Conservation (phyloP, 1,140 invertebrate genomes). For the Dinothrombium tinctorium region DNA sequence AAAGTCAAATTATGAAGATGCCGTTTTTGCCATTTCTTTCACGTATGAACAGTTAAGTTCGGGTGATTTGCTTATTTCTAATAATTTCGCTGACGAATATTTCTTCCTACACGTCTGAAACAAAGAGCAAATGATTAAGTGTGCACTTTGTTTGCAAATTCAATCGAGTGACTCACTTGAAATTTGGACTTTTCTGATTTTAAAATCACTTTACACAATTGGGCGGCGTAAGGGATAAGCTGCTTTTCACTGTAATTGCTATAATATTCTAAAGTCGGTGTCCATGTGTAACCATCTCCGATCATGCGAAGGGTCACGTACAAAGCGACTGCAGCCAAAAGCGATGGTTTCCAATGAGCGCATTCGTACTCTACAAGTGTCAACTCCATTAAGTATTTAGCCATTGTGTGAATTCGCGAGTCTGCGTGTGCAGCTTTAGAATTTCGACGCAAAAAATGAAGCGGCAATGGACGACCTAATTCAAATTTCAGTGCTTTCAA, state of each 20-base stretch:
- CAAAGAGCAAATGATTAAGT: slow-evolving; percentile 9
- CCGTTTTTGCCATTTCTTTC: slow-evolving; percentile 19
- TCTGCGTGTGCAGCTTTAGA: slow-evolving; percentile 45
- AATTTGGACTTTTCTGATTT: slow-evolving; percentile 23
- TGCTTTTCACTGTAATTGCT: slow-evolving; percentile 24
- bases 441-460: slow-evolving; percentile 64
- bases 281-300: slow-evolving; percentile 19
- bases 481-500: slow-evolving; percentile 48
- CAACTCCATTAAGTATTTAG: slow-evolving; percentile 80
- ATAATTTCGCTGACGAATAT: slow-evolving; percentile 25
- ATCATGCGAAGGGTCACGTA: slow-evolving; percentile 35
- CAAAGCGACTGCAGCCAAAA: slow-evolving; percentile 45
- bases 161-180: slow-evolving; percentile 14
- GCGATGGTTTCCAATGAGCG: slow-evolving; percentile 51
- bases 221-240: slow-evolving; percentile 20
- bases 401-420: slow-evolving; percentile 48
- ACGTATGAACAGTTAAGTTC: slow-evolving; percentile 21
- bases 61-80: slow-evolving; percentile 23
- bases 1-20: too few species aligned
- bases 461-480: slow-evolving; percentile 53
- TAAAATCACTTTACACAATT: slow-evolving; percentile 22
- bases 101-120: slow-evolving; percentile 26
- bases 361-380: slow-evolving; percentile 55
- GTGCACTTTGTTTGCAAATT: neutral
- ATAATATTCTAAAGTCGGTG: slow-evolving; percentile 24